Evolutionary conservation across 1,140 invertebrate species (phyloP), one percentile per base, ranked within the genome.

Genomic region (Scylla paramamosain): DNA sequence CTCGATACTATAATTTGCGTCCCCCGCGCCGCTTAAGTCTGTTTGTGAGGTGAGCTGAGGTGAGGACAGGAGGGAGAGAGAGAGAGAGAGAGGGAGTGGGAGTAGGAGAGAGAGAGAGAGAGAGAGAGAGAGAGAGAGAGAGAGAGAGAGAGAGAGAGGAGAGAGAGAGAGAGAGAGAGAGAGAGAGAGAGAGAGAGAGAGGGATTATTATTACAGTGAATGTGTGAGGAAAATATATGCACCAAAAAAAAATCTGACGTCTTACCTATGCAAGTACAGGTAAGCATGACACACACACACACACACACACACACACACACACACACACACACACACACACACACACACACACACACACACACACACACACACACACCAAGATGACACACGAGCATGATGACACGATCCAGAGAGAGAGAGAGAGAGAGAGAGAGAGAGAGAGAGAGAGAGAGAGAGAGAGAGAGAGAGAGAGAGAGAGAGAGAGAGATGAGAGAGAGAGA

Each of bases 291-390:
- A 88, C 86, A 88, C 31, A 88, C n/a, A 88, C 86, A 88, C 86
- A 88, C 86, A 88, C 86, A 88, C 86, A 88, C 86, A 88, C 86
- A 88, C 86, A 88, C 86, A 88, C 86, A 88, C 86, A 88, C 31
- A 88, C 86, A 88, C 86, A 88, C 86, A 88, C 86, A 88, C 86
- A 88, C 86, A 88, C 86, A 88, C 86, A 39, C 86, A 88, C 86
- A 29, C 31, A 20, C 31, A 16, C 84, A 87, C 46, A 48, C 46
- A 48, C 46, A 48, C 46, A 48, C 46, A 48, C 46, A 48, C 46
- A 48, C 46, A 59, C 52, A 59, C 52, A 59, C 12, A 59, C 52
- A 59, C 52, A 4, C 10, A 3, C 52, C 16, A 59, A 59, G 52
- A 59, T 59, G 16, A 59, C 16, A 59, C 52, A 59, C 16, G 52